phyloP scores from a whole-genome alignment of 1,140 invertebrate genomes.

The Brachionus plicatilis region DNA sequence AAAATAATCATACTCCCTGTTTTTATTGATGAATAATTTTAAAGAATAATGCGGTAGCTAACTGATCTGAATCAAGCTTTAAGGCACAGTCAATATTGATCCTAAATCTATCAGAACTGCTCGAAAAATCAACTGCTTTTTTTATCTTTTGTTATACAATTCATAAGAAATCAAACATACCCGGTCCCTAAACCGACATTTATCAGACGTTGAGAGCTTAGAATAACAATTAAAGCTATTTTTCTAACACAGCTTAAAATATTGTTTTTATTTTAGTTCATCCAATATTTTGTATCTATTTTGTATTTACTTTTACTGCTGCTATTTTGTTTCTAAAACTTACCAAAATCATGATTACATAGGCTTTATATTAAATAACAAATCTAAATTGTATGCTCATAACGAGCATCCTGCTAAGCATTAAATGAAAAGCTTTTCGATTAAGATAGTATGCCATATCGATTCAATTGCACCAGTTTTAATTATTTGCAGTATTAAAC shows the following conservation, averaged over 20 bases:
- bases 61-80: neutral
- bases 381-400: neutral
- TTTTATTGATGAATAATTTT: neutral
- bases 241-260: neutral
- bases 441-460: neutral
- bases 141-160: neutral
- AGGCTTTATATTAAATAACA: neutral
- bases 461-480: neutral
- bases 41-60: neutral
- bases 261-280: neutral
- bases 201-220: neutral
- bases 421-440: neutral
- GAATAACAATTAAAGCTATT: neutral
- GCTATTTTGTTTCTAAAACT: neutral
- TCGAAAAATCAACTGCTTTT: neutral
- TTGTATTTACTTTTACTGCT: neutral
- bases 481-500: neutral
- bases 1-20: neutral
- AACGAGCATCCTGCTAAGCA: neutral
- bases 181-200: neutral
- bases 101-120: neutral
- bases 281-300: neutral
- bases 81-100: neutral
- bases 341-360: neutral
- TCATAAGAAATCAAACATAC: neutral